Percentiles rank a stretch among this genome's conserved stretches.
Evolutionary conservation across 2,797 vertebrate species (phyloP).

Genomic region (Falco berigora): DNA sequence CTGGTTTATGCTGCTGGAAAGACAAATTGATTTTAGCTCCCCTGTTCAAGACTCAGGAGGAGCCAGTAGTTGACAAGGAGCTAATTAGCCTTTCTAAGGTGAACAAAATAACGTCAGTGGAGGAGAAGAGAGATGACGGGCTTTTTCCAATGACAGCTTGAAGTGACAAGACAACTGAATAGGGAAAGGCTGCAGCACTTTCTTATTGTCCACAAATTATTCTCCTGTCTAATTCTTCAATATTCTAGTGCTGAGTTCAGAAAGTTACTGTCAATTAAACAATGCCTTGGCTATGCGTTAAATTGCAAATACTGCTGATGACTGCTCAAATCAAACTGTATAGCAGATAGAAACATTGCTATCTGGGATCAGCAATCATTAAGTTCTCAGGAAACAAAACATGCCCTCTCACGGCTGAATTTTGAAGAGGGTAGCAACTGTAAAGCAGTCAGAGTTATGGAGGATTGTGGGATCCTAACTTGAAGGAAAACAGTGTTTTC

Average conservation of each 20-base stretch:
- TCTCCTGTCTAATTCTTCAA: not conserved
- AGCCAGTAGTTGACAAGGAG: not conserved
- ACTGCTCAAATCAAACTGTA: not conserved
- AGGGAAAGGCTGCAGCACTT: not conserved
- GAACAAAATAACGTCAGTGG: not conserved
- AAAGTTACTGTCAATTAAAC: slow-evolving; percentile 30
- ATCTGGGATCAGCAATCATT: not conserved
- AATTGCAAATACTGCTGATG: not conserved
- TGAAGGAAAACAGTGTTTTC: not conserved
- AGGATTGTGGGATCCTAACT: not conserved
- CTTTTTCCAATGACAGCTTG: not conserved
- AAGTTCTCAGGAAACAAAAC: not conserved
- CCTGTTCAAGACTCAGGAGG: not conserved
- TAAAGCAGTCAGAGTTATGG: not conserved
- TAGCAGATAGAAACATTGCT: not conserved
- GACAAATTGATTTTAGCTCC: slow-evolving; percentile 10
- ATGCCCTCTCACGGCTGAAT: not conserved
- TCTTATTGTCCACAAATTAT: not conserved
- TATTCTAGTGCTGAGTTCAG: not conserved
- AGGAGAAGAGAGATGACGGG: not conserved
- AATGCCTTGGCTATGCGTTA: not conserved
- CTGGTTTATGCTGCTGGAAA: not conserved
- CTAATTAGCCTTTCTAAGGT: slow-evolving; percentile 25
- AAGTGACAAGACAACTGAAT: not conserved
- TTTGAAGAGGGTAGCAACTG: not conserved